Evolutionary conservation across 2,113 vertebrate species (phyloP).

Genomic region (Rhinoderma darwinii): DNA sequence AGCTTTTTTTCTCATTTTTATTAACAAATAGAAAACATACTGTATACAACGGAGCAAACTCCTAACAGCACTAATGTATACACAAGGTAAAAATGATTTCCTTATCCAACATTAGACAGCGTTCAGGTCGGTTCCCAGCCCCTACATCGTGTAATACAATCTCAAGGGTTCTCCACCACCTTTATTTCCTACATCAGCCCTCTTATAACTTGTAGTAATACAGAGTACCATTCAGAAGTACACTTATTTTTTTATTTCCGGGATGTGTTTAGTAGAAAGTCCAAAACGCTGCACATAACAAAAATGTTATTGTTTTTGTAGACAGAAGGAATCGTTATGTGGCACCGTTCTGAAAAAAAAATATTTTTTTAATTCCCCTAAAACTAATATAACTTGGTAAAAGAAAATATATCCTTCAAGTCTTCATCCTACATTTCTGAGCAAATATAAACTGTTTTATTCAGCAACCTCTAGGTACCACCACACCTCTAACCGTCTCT

Average conservation of each 20-base stretch:
- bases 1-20: conserved; percentile 78
- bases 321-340: conserved; percentile 73
- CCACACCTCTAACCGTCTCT: conserved; percentile 63
- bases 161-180: conserved; percentile 80
- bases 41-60: conserved; percentile 90
- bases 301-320: conserved; percentile 82
- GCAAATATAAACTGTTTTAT: conserved; percentile 63
- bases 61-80: conserved; percentile 88
- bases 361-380: conserved; percentile 65
- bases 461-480: conserved; percentile 38
- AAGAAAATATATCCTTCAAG: conserved; percentile 61
- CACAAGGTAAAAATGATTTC: conserved; percentile 97
- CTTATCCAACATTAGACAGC: conserved; percentile 77
- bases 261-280: conserved; percentile 82
- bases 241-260: conserved; percentile 77
- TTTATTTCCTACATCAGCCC: conserved; percentile 76
- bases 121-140: conserved; percentile 70
- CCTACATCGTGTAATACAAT: conserved; percentile 74
- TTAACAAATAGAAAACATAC: conserved; percentile 98
- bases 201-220: conserved; percentile 77
- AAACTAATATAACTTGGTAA: conserved; percentile 65
- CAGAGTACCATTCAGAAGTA: conserved; percentile 84
- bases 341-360: conserved; percentile 65
- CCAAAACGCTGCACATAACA: conserved; percentile 76
- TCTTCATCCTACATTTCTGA: conserved; percentile 49